Conservation (phyloP, 2,888 invertebrate species). For the Ophion slaviceki region DNA sequence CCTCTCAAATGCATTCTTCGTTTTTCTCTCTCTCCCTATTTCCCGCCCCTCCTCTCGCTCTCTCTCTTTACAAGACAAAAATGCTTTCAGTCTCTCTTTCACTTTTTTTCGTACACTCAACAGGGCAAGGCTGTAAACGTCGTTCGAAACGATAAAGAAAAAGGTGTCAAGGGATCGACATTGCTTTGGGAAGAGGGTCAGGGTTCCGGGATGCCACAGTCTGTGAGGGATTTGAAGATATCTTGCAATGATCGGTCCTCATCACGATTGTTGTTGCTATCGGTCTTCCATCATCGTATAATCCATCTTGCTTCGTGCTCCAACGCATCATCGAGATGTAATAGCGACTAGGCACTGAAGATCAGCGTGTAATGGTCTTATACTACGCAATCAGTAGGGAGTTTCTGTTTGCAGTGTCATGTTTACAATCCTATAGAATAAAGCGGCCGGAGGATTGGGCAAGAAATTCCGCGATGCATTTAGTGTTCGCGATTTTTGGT, state of each 20-base stretch:
- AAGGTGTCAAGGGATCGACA: not conserved
- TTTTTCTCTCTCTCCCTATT: not conserved
- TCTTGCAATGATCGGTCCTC: conserved; percentile 40
- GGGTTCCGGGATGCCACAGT: not conserved
- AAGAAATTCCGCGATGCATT: conserved; percentile 45
- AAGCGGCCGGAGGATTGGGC: not conserved
- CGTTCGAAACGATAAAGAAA: conserved; percentile 2
- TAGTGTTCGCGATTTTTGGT: conserved; percentile 23
- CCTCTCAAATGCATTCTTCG: not conserved
- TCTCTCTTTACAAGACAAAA: no score
- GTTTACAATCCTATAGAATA: no score
- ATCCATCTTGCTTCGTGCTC: conserved; percentile 15
- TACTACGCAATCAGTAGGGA: conserved; percentile 28
- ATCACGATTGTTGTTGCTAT: conserved; percentile 41
- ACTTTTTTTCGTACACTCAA: not conserved
- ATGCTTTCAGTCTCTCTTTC: no score
- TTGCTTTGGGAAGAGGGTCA: not conserved
- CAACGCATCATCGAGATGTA: conserved; percentile 46
- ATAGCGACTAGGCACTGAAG: conserved; percentile 66
- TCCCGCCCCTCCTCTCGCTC: no score
- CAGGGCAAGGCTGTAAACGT: conserved; percentile 3
- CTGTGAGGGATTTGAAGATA: conserved; percentile 29
- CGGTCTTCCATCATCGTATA: conserved; percentile 28
- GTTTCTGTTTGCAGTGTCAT: conserved; percentile 2
- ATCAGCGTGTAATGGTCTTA: conserved; percentile 64